phyloP scores from a whole-genome alignment of 2,888 invertebrate species.

The Apamea sordens region DNA sequence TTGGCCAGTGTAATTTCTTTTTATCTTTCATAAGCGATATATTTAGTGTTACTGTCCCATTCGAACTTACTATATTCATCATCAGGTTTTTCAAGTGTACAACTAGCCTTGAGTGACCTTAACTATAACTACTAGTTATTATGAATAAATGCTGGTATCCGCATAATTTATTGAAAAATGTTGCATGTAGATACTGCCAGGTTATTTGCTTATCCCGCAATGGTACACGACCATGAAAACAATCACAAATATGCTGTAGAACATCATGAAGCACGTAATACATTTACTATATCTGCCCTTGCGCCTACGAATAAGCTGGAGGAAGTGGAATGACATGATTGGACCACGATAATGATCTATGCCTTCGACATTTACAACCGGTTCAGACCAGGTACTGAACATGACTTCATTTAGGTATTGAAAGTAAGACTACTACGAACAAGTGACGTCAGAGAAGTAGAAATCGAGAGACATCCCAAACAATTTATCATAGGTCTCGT shows the following conservation, averaged over 20 bases:
- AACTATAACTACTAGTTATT: not conserved
- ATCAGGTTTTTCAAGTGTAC: not conserved
- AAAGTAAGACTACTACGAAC: conserved; percentile 31
- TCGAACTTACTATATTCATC: not conserved
- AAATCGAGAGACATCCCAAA: conserved; percentile 42
- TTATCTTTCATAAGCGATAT: not conserved
- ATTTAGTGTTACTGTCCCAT: not conserved
- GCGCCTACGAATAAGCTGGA: conserved; percentile 35
- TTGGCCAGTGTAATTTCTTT: not conserved
- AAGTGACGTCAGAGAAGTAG: conserved; percentile 36
- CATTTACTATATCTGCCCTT: conserved; percentile 54
- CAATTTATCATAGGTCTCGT: conserved; percentile 35
- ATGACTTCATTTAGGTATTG: conserved; percentile 48
- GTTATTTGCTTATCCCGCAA: not conserved
- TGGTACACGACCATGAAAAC: conserved; percentile 1
- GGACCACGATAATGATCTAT: conserved; percentile 45
- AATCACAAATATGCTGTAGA: conserved; percentile 10
- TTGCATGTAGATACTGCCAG: not conserved
- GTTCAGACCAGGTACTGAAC: conserved; percentile 36
- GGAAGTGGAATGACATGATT: conserved; percentile 52
- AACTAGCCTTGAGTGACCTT: not conserved
- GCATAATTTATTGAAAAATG: not conserved
- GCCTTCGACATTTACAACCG: conserved; percentile 62
- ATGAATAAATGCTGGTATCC: not conserved
- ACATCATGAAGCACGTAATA: conserved; percentile 3